Evolutionary conservation across 2,888 invertebrate genomes (phyloP).

Genomic region (Masnerella sp.): DNA sequence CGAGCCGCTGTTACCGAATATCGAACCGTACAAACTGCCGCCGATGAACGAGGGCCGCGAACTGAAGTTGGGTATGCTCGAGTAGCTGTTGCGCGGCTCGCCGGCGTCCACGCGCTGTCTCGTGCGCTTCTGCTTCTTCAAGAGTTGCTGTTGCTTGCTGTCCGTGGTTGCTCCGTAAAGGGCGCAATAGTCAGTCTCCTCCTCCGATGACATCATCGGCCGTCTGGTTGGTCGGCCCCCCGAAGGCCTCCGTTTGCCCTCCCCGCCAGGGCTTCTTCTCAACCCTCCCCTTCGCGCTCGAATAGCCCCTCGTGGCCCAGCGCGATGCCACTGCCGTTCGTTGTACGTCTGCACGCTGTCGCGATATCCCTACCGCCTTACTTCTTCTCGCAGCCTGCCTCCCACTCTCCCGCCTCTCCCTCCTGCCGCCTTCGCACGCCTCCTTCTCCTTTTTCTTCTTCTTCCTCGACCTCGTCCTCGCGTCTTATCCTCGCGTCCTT

Average conservation of each 20-base stretch:
- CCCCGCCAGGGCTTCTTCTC: slow-evolving; percentile 80
- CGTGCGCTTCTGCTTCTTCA: slow-evolving; percentile 95
- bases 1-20: slow-evolving; percentile 85
- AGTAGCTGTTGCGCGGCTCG: slow-evolving; percentile 95
- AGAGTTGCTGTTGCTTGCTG: slow-evolving; percentile 82
- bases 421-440: slow-evolving; percentile 53
- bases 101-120: slow-evolving; percentile 98
- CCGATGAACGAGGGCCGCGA: slow-evolving; percentile 90
- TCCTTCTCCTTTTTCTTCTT: slow-evolving; percentile 76
- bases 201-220: slow-evolving; percentile 98
- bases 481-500: slow-evolving; percentile 37
- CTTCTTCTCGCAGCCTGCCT: slow-evolving; percentile 62
- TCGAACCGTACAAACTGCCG: slow-evolving; percentile 91
- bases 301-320: slow-evolving; percentile 84
- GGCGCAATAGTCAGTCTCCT: slow-evolving; percentile 95
- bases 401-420: slow-evolving; percentile 62
- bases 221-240: slow-evolving; percentile 83
- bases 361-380: slow-evolving; percentile 64
- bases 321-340: slow-evolving; percentile 80
- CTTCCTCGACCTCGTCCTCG: slow-evolving; percentile 77
- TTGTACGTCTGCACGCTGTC: slow-evolving; percentile 69
- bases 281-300: slow-evolving; percentile 82
- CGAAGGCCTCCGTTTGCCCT: slow-evolving; percentile 88
- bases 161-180: slow-evolving; percentile 88
- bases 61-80: slow-evolving; percentile 87